phyloP scores from a whole-genome alignment of 1,140 invertebrate genomes.

The Bemisia tabaci region DNA sequence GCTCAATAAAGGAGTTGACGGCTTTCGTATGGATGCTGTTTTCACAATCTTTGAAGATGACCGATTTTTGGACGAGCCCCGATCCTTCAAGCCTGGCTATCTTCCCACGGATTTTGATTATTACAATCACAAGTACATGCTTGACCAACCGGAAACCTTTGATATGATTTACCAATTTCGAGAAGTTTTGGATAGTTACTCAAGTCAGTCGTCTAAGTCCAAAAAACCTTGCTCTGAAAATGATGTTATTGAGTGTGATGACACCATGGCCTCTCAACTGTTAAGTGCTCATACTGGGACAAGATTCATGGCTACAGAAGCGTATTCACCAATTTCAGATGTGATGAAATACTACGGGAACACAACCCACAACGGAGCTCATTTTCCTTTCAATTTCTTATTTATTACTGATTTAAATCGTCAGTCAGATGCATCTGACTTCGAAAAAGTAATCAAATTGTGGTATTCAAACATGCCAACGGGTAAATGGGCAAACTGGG shows the following conservation, averaged over 20 bases:
- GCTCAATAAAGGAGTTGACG: slow-evolving; percentile 50
- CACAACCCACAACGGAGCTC: slow-evolving; percentile 25
- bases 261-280: background rate
- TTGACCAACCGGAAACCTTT: slow-evolving; percentile 42
- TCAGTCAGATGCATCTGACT: slow-evolving; percentile 31
- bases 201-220: background rate
- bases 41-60: slow-evolving; percentile 33
- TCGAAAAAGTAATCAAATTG: slow-evolving; percentile 34
- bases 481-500: slow-evolving; percentile 38
- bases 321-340: slow-evolving; percentile 24
- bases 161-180: slow-evolving; percentile 35
- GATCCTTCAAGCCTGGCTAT: background rate
- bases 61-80: slow-evolving; percentile 28
- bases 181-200: slow-evolving; percentile 6
- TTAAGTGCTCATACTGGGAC: background rate
- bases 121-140: slow-evolving; percentile 43
- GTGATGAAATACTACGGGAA: slow-evolving; percentile 33
- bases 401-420: slow-evolving; percentile 36
- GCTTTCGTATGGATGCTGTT: slow-evolving; percentile 50
- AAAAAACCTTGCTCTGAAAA: background rate
- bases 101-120: slow-evolving; percentile 2
- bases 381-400: slow-evolving; percentile 40
- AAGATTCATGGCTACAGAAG: slow-evolving; percentile 34
- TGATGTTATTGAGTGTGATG: background rate
- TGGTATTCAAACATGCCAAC: slow-evolving; percentile 39